Conservation (phyloP, 2,888 invertebrate species). For the Drosophila mercatorum region DNA sequence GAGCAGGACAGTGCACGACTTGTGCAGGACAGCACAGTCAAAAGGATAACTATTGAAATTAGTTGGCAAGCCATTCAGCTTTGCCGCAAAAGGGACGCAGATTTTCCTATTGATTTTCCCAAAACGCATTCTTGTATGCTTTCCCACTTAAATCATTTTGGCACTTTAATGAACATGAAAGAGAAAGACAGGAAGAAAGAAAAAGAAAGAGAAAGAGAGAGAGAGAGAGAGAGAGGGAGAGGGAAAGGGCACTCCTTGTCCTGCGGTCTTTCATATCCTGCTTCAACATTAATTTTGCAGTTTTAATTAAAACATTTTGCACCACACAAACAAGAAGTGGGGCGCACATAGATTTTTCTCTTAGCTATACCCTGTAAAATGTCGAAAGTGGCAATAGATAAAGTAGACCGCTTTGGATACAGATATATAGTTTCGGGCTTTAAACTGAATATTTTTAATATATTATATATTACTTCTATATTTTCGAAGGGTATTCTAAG, state of each 20-base stretch:
- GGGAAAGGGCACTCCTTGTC: background rate
- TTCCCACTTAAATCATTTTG: slow-evolving; percentile 68
- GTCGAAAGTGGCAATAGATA: background rate
- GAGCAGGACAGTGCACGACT: slow-evolving; percentile 18
- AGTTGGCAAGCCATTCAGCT: slow-evolving; percentile 59
- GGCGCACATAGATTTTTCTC: slow-evolving; percentile 22
- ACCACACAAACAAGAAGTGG: slow-evolving; percentile 17
- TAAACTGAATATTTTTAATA: no score
- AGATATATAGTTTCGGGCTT: no score
- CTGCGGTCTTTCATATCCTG: slow-evolving; percentile 46
- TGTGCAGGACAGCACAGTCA: slow-evolving; percentile 42
- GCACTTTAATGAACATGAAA: slow-evolving; percentile 63
- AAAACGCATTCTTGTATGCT: background rate
- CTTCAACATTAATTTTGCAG: slow-evolving; percentile 73
- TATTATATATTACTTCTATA: no score
- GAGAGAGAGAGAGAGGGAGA: background rate
- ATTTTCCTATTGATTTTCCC: slow-evolving; percentile 61
- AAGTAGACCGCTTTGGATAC: background rate
- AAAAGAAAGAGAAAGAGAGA: background rate
- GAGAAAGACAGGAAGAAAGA: no score
- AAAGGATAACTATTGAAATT: slow-evolving; percentile 80
- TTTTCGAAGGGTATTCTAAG: background rate
- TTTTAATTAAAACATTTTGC: slow-evolving; percentile 77
- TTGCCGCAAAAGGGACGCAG: slow-evolving; percentile 28
- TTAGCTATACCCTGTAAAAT: slow-evolving; percentile 13